These are phyloP conservation scores for Desmodus rotundus DNA, from an alignment of 2,113 vertebrate genomes.

Conservation along the genomic window DNA sequence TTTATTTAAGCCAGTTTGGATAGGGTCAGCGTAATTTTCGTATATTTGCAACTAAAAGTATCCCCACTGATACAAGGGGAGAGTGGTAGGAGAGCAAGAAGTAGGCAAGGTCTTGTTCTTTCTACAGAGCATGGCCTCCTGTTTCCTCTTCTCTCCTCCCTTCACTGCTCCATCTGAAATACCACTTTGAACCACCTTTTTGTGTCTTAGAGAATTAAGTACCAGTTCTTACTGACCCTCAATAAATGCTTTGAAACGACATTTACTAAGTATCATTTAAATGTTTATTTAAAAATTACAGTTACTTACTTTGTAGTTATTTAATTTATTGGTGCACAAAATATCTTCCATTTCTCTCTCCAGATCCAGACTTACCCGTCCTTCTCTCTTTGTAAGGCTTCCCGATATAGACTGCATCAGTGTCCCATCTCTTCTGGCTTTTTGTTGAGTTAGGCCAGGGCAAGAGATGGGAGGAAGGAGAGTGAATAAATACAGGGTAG, in stretches of 20 bases:
- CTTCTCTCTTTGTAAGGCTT: neutral
- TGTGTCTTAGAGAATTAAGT: neutral
- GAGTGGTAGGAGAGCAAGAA: neutral
- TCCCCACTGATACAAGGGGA: neutral
- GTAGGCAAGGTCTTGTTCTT: neutral
- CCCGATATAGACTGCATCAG: neutral
- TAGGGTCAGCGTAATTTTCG: neutral
- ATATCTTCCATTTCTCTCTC: neutral
- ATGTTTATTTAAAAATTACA: neutral
- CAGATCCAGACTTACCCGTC: neutral
- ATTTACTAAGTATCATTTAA: neutral
- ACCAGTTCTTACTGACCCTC: neutral
- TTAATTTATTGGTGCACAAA: neutral
- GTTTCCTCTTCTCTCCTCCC: neutral
- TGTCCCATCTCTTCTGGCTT: neutral
- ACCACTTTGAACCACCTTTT: neutral
- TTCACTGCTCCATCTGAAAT: neutral
- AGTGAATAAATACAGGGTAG: neutral
- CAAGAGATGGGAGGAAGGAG: neutral
- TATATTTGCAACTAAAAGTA: slow-evolving; percentile 24
- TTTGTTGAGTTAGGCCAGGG: neutral
- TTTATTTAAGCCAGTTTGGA: neutral
- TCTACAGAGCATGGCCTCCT: neutral
- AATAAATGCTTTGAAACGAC: neutral
- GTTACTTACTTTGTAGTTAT: neutral